Base-by-base conservation (phyloP, 2,888 invertebrate genomes). In the Trimorus sp. region DNA sequence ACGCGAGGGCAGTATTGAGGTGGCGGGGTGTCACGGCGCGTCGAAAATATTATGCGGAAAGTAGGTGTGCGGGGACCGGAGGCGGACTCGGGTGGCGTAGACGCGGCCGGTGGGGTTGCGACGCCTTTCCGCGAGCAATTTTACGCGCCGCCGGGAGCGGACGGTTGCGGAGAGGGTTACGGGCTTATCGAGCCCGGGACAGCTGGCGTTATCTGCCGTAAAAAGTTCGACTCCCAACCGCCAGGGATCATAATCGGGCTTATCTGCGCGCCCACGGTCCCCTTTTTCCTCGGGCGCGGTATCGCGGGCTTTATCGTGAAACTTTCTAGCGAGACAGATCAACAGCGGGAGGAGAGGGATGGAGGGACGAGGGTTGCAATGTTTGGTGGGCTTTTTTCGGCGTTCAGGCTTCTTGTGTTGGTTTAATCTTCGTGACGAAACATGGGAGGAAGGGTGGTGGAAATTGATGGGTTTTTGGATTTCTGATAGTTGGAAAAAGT, bases 181-280 rank as follows among this genome's bases (percentile, higher is more conserved):
- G 14, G 40, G 56, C 56, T 62, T 76, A 62, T 62, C 76, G 36
- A 6, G 36, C 69, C 59, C 42, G 62, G 62, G 73, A 69, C 81
- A 83, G 71, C 84, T 85, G 85, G 84, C 84, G 86, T 89, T 90
- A 90, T 90, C 90, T 89, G 87, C 87, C 86, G 89, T 88, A 89
- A 90, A 90, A 90, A 90, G 89, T 90, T 90, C 36, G 84, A 88
- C 87, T 89, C 90, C 88, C 86, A 89, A 90, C 90, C 90, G 89
- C 88, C 86, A 87, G 90, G 90, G 90, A 90, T 90, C 89, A 90
- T 90, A 90, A 90, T 90, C 90, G 88, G 85, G 85, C 87, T 88
- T 89, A 89, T 89, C 89, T 85, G 62, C 69, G 49, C 15, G 51
- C 63, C 71, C 66, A 78, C 77, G 70, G 78, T 83, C 80, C 84